These are phyloP conservation scores for Sarcophaga rosellei DNA, from an alignment of 2,888 invertebrate species.

Conservation along the genomic window DNA sequence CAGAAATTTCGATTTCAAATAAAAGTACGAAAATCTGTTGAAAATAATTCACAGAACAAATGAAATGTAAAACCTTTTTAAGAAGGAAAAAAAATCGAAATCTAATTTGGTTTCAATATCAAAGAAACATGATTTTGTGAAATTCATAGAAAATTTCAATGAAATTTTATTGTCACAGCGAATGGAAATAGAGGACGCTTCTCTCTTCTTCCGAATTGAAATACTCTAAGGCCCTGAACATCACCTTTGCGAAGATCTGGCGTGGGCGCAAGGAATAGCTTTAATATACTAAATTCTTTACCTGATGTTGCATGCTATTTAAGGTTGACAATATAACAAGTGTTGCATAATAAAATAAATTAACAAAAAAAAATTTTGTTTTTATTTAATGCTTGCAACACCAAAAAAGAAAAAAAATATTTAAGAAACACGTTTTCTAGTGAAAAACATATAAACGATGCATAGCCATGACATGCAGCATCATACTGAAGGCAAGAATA, in stretches of 20 bases:
- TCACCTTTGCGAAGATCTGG: too few species aligned
- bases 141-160: neutral
- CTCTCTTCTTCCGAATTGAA: too few species aligned
- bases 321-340: constrained; percentile 45
- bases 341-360: constrained; percentile 61
- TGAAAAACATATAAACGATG: constrained; percentile 10
- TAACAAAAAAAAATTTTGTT: constrained; percentile 53
- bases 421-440: constrained; percentile 34
- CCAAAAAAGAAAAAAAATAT: too few species aligned
- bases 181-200: too few species aligned
- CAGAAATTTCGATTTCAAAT: neutral
- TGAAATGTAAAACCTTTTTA: too few species aligned
- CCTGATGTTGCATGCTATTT: neutral
- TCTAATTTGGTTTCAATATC: constrained; percentile 40
- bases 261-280: too few species aligned
- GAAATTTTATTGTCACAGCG: too few species aligned
- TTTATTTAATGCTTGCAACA: constrained; percentile 14
- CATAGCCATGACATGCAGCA: constrained; percentile 35
- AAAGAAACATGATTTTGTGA: constrained; percentile 3
- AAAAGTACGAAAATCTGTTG: neutral
- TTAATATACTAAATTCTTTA: too few species aligned
- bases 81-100: constrained; percentile 41
- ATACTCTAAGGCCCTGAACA: too few species aligned
- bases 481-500: constrained; percentile 2
- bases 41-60: too few species aligned